Evolutionary conservation across 2,113 vertebrate genomes (phyloP).

Genomic region (Chaetodon auriga): DNA sequence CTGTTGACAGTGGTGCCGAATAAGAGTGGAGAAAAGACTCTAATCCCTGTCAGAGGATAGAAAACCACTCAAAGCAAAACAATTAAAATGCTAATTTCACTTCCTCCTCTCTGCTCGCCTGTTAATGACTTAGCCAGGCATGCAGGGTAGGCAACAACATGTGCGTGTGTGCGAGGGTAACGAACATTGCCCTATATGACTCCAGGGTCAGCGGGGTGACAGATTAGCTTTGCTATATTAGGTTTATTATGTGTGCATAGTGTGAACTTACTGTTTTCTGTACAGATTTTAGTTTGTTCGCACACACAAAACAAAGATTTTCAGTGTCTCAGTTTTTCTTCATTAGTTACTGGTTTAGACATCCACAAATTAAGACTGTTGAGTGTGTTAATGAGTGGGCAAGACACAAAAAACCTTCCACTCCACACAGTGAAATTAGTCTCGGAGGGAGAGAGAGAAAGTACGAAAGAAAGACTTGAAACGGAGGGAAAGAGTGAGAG

Average conservation of each 20-base stretch:
- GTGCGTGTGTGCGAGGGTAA: constrained; percentile 20
- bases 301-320: background rate
- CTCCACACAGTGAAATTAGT: background rate
- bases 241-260: background rate
- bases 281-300: background rate
- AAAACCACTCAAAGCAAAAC: constrained; percentile 81
- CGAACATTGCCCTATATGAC: constrained; percentile 15
- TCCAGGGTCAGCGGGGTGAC: constrained; percentile 37
- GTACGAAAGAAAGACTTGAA: constrained; percentile 21
- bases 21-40: constrained; percentile 52
- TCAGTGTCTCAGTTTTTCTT: background rate
- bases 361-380: too few species aligned
- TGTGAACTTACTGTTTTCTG: background rate
- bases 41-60: constrained; percentile 76
- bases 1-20: constrained; percentile 62
- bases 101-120: constrained; percentile 67
- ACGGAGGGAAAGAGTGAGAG: constrained; percentile 41
- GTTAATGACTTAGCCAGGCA: constrained; percentile 74
- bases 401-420: background rate
- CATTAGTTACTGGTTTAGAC: background rate
- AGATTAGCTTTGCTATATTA: constrained; percentile 12
- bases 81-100: constrained; percentile 84
- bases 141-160: constrained; percentile 29
- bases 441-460: background rate
- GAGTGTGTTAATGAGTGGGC: constrained; percentile 3